Percentiles rank a stretch among this genome's conserved stretches.
phyloP scores from a whole-genome alignment of 2,797 vertebrate genomes.

The Parauchenoglanis ngamensis region DNA sequence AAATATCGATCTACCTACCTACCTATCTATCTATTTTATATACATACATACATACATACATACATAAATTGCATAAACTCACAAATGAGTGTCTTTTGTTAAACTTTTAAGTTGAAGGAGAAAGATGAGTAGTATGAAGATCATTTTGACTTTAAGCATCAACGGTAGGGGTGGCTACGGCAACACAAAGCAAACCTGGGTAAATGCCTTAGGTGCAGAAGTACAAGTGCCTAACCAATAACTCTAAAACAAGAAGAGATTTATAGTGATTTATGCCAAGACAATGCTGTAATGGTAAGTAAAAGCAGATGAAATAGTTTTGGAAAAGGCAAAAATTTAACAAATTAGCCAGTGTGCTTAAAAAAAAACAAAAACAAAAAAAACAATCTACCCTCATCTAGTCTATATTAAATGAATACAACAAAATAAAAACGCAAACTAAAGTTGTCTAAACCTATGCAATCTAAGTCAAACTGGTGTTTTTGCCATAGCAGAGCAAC shows the following conservation, averaged over 20 bases:
- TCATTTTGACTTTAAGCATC: slow-evolving; percentile 20
- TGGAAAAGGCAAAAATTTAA: not conserved
- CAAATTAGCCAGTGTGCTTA: not conserved
- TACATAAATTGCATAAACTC: not conserved
- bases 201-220: not conserved
- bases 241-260: not conserved
- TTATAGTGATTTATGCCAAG: not conserved
- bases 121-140: not conserved
- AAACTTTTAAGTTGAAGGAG: not conserved
- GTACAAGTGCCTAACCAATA: not conserved
- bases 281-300: not conserved
- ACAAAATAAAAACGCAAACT: not conserved
- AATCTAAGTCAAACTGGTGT: slow-evolving; percentile 19
- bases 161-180: slow-evolving; percentile 20
- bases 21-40: no score
- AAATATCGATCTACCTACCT: no score
- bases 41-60: no score
- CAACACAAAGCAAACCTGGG: not conserved
- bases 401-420: not conserved
- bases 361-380: not conserved
- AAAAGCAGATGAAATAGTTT: slow-evolving; percentile 6
- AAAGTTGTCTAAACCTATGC: not conserved
- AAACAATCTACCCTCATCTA: not conserved
- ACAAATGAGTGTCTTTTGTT: not conserved
- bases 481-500: slow-evolving; percentile 27